phyloP scores from a whole-genome alignment of 2,113 vertebrate species.

The Chaetodon trifascialis region DNA sequence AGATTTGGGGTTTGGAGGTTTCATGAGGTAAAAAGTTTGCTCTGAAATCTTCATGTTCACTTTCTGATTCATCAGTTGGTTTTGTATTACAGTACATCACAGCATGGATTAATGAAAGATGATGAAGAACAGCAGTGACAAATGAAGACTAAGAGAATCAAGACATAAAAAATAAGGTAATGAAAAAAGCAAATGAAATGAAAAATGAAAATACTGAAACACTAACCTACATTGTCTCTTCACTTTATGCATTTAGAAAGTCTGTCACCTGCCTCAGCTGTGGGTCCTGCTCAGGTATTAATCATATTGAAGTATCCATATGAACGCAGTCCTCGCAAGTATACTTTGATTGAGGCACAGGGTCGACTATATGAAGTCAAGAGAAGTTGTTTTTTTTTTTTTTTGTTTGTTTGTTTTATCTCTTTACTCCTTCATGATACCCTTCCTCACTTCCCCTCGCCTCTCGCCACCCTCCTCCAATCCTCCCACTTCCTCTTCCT shows the following conservation, averaged over 20 bases:
- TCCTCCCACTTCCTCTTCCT: constrained; percentile 38
- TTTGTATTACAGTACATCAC: neutral
- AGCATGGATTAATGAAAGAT: neutral
- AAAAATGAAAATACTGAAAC: neutral
- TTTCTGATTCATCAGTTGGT: neutral
- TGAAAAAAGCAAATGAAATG: constrained; percentile 8
- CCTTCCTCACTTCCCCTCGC: constrained; percentile 25
- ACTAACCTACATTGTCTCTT: neutral
- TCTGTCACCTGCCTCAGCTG: neutral
- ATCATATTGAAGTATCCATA: constrained; percentile 1
- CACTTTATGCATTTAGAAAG: neutral
- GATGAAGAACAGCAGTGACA: neutral
- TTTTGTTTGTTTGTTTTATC: too few species aligned
- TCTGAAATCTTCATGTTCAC: neutral
- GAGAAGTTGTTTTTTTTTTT: constrained; percentile 28
- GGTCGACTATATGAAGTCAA: constrained; percentile 15
- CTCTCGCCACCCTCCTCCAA: constrained; percentile 22
- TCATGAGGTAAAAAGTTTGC: neutral
- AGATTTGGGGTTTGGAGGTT: neutral
- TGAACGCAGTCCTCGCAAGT: neutral
- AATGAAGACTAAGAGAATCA: neutral
- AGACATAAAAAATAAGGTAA: neutral
- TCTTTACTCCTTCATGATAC: constrained; percentile 36
- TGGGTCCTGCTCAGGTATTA: neutral
- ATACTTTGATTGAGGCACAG: neutral